These are phyloP conservation scores for Melieria picta DNA, from an alignment of 2,888 invertebrate genomes.

Conservation along the genomic window DNA sequence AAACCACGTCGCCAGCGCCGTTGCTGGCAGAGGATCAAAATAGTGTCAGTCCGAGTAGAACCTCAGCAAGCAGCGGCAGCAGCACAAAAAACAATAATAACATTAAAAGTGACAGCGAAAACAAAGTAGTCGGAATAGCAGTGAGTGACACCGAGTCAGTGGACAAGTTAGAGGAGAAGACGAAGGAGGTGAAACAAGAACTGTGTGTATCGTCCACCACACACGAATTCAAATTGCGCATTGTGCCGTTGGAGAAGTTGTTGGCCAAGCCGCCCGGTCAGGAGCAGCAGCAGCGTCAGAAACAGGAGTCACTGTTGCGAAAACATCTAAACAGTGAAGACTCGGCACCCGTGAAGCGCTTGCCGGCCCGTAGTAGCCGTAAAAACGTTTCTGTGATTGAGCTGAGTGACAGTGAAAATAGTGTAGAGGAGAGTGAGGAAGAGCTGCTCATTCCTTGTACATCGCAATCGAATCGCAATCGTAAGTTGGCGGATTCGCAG, in stretches of 20 bases:
- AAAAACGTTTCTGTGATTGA: slow-evolving; percentile 53
- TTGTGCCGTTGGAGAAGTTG: slow-evolving; percentile 59
- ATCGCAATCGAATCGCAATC: neutral
- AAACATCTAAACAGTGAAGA: neutral
- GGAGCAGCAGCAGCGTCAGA: slow-evolving; percentile 22
- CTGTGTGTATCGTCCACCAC: slow-evolving; percentile 40
- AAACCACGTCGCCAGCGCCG: neutral
- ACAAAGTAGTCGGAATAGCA: too few relatives aligned
- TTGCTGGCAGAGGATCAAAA: slow-evolving; percentile 4
- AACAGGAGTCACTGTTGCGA: neutral
- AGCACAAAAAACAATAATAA: neutral
- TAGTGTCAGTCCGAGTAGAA: neutral
- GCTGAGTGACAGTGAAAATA: slow-evolving; percentile 47
- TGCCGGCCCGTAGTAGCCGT: slow-evolving; percentile 44
- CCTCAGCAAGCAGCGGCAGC: neutral
- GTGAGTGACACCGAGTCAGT: neutral
- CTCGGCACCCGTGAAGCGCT: slow-evolving; percentile 26
- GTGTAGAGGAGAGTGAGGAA: slow-evolving; percentile 36
- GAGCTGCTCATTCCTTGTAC: slow-evolving; percentile 7
- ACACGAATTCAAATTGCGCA: slow-evolving; percentile 54
- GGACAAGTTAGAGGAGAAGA: neutral
- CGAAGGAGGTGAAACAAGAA: slow-evolving; percentile 6
- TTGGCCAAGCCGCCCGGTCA: slow-evolving; percentile 48
- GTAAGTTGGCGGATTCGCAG: too few relatives aligned
- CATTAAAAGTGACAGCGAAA: too few relatives aligned